Evolutionary conservation across 2,113 vertebrate species (phyloP), one percentile per base, ranked within the genome.

Genomic region (Accipiter virgatus): DNA sequence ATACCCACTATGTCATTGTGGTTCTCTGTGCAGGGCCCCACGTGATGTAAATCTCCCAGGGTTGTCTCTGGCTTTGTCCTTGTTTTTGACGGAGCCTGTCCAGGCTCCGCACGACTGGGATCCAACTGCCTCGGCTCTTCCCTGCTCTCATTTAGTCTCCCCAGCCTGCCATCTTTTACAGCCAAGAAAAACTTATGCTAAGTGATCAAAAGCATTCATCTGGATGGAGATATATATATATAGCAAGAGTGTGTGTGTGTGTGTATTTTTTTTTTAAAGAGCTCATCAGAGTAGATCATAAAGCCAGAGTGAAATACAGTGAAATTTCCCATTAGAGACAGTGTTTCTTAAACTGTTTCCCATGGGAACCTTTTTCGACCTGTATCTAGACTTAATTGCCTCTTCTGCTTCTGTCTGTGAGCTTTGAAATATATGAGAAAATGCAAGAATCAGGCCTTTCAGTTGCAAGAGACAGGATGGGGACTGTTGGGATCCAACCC

Each of bases 151-250:
- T 80, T 86, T 71, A 84, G 59, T 26, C 75, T 93, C 79, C 92
- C 61, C 82, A 86, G 85, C 88, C 85, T 97, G 93, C 95, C 90
- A 70, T 90, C 81, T 70, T 90, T 73, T 88, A 81, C 93, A 96
- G 90, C 95, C 95, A 96, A 96, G 92, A 93, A 94, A 93, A 97
- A 83, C 96, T 93, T 67, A 81, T 43, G 92, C 90, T 93, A 93
- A 97, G 90, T 91, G 93, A 96, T 95, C 90, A 95, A 88, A 94
- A 93, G 81, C 85, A 45, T 96, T 96, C 96, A 91, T 95, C 87
- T 97, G 93, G 84, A 80, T 95, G 90, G 48, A 85, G 65, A 70
- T 56, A 83, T 19, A 80, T 63, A 70, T 56, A 65, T 36, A 68
- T 36, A 86, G 62, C 5, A 7, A 48, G 68, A 36, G 62, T 12